Percentiles rank a stretch among this genome's conserved stretches.
These are phyloP conservation scores for Psammodynastes pulverulentus DNA, from an alignment of 2,113 vertebrate genomes.

Conservation along the genomic window DNA sequence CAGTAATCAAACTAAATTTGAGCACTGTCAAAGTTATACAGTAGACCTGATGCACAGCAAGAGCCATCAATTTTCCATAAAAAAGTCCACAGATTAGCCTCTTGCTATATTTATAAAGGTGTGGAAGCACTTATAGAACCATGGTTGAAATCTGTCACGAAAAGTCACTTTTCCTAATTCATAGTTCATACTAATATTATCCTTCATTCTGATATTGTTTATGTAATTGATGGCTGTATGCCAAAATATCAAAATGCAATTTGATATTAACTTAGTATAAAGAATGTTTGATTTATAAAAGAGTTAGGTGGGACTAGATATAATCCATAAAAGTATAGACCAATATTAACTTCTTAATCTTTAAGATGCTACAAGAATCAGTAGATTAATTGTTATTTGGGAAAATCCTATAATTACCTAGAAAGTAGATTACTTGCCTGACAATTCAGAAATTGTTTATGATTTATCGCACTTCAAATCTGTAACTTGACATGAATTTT, in stretches of 20 bases:
- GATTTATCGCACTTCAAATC: neutral
- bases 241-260: no score
- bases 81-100: no score
- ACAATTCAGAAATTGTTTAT: neutral
- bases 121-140: neutral
- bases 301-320: neutral
- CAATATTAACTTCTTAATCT: no score
- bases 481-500: neutral
- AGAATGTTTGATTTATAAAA: neutral
- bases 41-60: neutral
- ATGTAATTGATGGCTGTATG: neutral
- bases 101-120: neutral
- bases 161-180: neutral
- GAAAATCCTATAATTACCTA: neutral
- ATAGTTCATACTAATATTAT: neutral
- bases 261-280: neutral
- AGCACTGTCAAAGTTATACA: neutral
- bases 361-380: no score
- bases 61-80: neutral
- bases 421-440: neutral
- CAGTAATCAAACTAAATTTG: neutral
- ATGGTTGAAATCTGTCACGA: neutral
- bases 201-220: neutral
- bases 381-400: no score
- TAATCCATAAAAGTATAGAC: neutral